These are phyloP conservation scores for western clawed frog (Xenopus tropicalis) DNA, from an alignment of 2,113 vertebrate species.

Conservation along the genomic window UCB_Xtro_10.0 CM004451.2:51494001-51494500, in stretches of 20 bases:
- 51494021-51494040: too few species aligned
- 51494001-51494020: too few species aligned
- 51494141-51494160: too few species aligned
- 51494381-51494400: background rate
- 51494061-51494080: too few species aligned
- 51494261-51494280: constrained; percentile 64
- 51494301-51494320: constrained; percentile 91
- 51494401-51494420: constrained; percentile 7
- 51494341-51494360: constrained; percentile 14
- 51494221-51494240: constrained; percentile 56
- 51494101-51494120: too few species aligned
- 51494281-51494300: constrained; percentile 77
- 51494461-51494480: constrained; percentile 17
- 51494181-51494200: too few species aligned
- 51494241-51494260: constrained; percentile 60
- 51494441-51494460: constrained; percentile 15
- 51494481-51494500: constrained; percentile 17
- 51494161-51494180: too few species aligned
- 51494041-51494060: too few species aligned
- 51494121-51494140: too few species aligned
- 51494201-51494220: constrained; percentile 58
- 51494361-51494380: background rate
- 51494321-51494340: constrained; percentile 74
- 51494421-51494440: background rate
- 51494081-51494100: too few species aligned